Percentiles rank a stretch among this genome's conserved stretches.
phyloP scores from a whole-genome alignment of 1,140 invertebrate species.

The Drosophila repletoides region DNA sequence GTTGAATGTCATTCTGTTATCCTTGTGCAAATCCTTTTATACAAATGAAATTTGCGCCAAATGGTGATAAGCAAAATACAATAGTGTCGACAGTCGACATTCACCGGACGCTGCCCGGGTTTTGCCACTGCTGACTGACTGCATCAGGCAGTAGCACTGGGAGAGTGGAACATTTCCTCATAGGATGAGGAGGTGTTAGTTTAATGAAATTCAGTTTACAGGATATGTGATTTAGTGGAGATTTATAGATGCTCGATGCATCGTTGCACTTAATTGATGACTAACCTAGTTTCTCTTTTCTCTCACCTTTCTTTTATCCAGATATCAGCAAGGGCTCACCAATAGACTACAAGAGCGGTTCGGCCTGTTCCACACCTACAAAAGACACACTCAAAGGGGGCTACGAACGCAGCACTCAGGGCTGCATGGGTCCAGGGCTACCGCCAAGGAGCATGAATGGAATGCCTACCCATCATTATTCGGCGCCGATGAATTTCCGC shows the following conservation, averaged over 20 bases:
- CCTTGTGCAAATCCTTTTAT: conserved; percentile 81
- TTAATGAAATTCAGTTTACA: conserved; percentile 35
- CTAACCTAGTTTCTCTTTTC: conserved; percentile 1
- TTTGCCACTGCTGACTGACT: conserved; percentile 1
- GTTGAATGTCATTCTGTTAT: conserved; percentile 80
- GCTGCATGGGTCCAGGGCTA: conserved; percentile 86
- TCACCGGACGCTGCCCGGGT: neutral
- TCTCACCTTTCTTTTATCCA: conserved; percentile 80
- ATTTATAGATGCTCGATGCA: too few relatives aligned
- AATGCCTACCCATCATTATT: conserved; percentile 79
- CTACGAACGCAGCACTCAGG: conserved; percentile 85
- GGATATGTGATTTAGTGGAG: conserved; percentile 14
- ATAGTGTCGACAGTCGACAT: conserved; percentile 44
- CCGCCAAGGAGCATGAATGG: conserved; percentile 87
- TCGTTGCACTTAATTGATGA: conserved; percentile 11
- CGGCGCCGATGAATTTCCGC: conserved; percentile 88
- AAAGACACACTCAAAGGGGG: conserved; percentile 85
- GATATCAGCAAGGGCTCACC: conserved; percentile 94
- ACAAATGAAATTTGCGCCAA: conserved; percentile 81
- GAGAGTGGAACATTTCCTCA: conserved; percentile 1
- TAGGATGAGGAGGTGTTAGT: conserved; percentile 46
- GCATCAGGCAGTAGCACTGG: neutral
- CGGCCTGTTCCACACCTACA: conserved; percentile 82
- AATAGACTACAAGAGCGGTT: conserved; percentile 90
- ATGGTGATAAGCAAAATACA: conserved; percentile 79